Percentiles rank a stretch among this genome's conserved stretches.
Evolutionary conservation across 2,797 vertebrate genomes (phyloP).

Genomic region (Heteromormyrus szaboi): DNA sequence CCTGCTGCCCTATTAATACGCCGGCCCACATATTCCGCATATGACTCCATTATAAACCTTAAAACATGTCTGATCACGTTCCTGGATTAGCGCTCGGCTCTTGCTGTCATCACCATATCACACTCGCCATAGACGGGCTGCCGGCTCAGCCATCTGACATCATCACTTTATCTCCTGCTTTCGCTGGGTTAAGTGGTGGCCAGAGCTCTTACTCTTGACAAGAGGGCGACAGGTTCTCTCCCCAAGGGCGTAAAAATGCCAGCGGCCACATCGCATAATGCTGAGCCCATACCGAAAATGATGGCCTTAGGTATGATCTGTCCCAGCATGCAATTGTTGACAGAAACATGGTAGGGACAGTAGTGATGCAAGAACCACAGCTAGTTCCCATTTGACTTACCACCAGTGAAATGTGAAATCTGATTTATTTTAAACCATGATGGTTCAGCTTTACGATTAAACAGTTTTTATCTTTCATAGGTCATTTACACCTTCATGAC

Average conservation of each 20-base stretch:
- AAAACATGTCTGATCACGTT: conserved; percentile 39
- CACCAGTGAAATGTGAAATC: neutral
- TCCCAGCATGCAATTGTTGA: neutral
- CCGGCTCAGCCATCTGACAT: conserved; percentile 10
- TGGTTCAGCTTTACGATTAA: neutral
- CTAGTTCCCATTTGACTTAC: neutral
- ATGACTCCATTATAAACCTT: conserved; percentile 43
- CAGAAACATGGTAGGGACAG: neutral
- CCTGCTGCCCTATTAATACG: conserved; percentile 52
- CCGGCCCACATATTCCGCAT: conserved; percentile 49
- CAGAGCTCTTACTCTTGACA: conserved; percentile 27
- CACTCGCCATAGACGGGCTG: neutral
- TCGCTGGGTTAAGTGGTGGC: conserved; percentile 20
- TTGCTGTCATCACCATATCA: neutral
- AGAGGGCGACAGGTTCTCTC: conserved; percentile 28
- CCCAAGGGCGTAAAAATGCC: conserved; percentile 44
- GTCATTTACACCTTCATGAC: neutral
- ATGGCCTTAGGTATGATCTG: neutral
- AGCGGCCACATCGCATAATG: conserved; percentile 33
- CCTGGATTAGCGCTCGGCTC: neutral
- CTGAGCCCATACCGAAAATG: neutral
- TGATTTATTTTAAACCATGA: neutral
- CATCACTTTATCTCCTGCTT: conserved; percentile 28
- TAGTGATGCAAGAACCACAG: neutral
- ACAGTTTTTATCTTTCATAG: neutral